Base-by-base conservation (phyloP, 2,113 vertebrate species). In the Anser cygnoides region DNA sequence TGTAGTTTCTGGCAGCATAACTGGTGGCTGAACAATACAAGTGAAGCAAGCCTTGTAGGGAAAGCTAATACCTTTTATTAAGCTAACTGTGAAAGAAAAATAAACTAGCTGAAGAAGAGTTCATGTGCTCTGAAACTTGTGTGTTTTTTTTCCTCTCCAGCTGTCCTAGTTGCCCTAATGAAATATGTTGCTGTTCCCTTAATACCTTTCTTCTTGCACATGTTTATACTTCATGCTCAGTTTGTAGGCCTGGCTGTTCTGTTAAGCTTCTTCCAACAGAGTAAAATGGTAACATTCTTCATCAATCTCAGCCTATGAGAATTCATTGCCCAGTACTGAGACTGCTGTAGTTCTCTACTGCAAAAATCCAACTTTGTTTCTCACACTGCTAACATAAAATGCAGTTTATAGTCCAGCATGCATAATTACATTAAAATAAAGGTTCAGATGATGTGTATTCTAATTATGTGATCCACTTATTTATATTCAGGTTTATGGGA, bases 71-170 rank as follows among this genome's bases (percentile, higher is more conserved):
- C 26, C 35, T 92, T 84, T 83, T 79, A 83, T 93, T 94, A 93
- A 59, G 54, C 87, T 92, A 92, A 87, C 63, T 90, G 43, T 84
- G 73, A 19, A 93, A 93, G 58, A 90, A 92, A 88, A 96, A 94
- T 87, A 92, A 96, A 82, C 74, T 43, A 68, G 39, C 58, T 90
- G 54, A 97, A 88, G 95, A 90, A 76, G 58, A 85, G 33, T 35
- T 90, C 2, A 1, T 87, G 21, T 90, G 55, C 71, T 35, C 50
- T 87, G 63, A 93, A 93, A 90, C 35, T n/a, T 83, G 74, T 83
- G 29, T 0, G 5, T 87, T 62, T 87, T 67, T 78, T 75, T n/a
- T 52, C 46, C 28, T 81, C 55, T 80, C 29, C 43, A 18, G 73
- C 57, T 87, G 19, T 85, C 58, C 76, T 57, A 57, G 43, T 35